Conservation (phyloP, 2,797 vertebrate species). For the Alectoris magna region DNA sequence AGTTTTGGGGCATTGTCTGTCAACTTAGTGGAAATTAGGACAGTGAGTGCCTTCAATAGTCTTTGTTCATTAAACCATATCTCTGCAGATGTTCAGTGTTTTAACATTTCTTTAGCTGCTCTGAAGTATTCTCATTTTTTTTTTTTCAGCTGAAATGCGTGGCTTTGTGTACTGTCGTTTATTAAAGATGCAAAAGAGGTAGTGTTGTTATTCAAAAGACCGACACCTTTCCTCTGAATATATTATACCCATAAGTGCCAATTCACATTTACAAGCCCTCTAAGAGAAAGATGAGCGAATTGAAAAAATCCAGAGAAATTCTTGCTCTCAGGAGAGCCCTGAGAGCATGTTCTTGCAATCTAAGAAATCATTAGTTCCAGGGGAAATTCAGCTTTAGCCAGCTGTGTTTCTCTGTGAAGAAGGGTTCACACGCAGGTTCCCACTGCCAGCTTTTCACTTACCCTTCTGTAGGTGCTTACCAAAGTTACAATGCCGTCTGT, state of each 20-base stretch:
- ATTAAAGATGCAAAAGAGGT: conserved; percentile 44
- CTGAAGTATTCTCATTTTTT: conserved; percentile 47
- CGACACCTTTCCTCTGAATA: conserved; percentile 23
- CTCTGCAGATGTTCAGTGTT: conserved; percentile 81
- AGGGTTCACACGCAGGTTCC: fast-evolving
- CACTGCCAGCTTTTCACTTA: not conserved
- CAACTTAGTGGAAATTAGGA: conserved; percentile 82
- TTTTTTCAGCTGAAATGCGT: conserved; percentile 33
- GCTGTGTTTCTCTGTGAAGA: not conserved
- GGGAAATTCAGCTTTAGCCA: conserved; percentile 5
- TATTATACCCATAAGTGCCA: not conserved
- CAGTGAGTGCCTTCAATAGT: conserved; percentile 80
- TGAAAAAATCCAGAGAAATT: conserved; percentile 15
- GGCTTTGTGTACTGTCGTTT: not conserved
- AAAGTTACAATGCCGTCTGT: not conserved
- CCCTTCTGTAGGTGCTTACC: not conserved
- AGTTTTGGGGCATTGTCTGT: conserved; percentile 82
- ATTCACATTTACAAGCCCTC: not conserved
- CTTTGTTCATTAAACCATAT: conserved; percentile 83
- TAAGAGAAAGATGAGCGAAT: not conserved
- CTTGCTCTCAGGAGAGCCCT: not conserved
- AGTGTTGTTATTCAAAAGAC: conserved; percentile 15
- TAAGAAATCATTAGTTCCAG: not conserved
- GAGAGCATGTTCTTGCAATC: not conserved
- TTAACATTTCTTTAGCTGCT: conserved; percentile 70